Conservation (phyloP, 2,888 invertebrate species). For the Liopterus haemorrhoidalis region DNA sequence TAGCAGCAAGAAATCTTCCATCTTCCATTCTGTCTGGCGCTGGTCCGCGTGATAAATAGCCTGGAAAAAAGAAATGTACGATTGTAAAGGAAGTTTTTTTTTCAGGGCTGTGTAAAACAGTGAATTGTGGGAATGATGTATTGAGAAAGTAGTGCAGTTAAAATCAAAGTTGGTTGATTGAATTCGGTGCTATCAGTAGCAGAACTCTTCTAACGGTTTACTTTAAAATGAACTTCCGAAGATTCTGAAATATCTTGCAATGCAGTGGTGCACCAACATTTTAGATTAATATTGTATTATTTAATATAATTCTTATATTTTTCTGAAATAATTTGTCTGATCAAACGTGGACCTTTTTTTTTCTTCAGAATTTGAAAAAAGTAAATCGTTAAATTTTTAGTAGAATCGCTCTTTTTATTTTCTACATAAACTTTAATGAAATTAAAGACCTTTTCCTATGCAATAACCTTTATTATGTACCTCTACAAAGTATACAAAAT, state of each 20-base stretch:
- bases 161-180: constrained; percentile 24
- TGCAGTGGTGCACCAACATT: constrained; percentile 11
- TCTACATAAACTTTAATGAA: too few relatives aligned
- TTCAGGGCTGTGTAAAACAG: constrained; percentile 16
- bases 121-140: constrained; percentile 22
- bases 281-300: constrained; percentile 15
- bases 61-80: too few relatives aligned
- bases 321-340: constrained; percentile 11
- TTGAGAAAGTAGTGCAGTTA: constrained; percentile 21
- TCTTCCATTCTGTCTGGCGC: too few relatives aligned
- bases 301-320: constrained; percentile 14
- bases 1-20: too few relatives aligned
- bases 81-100: constrained; percentile 21
- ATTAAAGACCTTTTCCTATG: too few relatives aligned
- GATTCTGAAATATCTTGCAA: too few relatives aligned
- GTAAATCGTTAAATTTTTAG: not conserved
- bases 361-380: not conserved
- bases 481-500: too few relatives aligned
- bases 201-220: too few relatives aligned
- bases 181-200: constrained; percentile 19
- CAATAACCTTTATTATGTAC: too few relatives aligned
- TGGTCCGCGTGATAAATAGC: too few relatives aligned
- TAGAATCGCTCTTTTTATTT: not conserved
- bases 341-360: not conserved
- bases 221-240: too few relatives aligned